A percentile compares a stretch with the other conserved stretches of the same genome.
These are phyloP conservation scores for Spinus pinus DNA, from an alignment of 2,797 vertebrate species.

Conservation along the genomic window DNA sequence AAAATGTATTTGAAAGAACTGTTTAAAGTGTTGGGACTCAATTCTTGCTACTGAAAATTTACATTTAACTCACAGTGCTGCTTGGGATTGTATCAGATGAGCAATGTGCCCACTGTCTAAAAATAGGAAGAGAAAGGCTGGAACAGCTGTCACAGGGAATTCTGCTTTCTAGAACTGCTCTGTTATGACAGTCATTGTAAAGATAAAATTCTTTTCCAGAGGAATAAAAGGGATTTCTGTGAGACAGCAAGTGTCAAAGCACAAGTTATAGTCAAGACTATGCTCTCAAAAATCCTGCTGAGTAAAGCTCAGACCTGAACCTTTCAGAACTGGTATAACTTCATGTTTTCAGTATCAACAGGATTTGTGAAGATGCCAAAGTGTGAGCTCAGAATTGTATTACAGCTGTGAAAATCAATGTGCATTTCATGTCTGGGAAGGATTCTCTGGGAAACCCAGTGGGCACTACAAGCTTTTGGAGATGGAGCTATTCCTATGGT, in stretches of 20 bases:
- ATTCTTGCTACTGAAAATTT: neutral
- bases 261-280: neutral
- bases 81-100: neutral
- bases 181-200: neutral
- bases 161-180: slow-evolving; percentile 22
- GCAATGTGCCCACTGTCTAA: neutral
- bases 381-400: neutral
- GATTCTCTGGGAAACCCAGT: neutral
- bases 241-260: neutral
- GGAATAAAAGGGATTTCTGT: neutral
- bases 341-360: neutral
- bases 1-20: neutral
- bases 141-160: neutral
- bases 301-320: neutral
- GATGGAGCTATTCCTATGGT: neutral
- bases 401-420: neutral
- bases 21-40: neutral
- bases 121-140: slow-evolving; percentile 28
- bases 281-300: neutral
- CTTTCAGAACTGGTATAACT: neutral
- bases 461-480: neutral
- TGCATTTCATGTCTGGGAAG: neutral
- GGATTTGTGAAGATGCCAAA: neutral
- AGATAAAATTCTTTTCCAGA: neutral
- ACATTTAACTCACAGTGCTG: neutral